Evolutionary conservation across 2,888 invertebrate genomes (phyloP).

Genomic region (Diachrysia chrysitis): DNA sequence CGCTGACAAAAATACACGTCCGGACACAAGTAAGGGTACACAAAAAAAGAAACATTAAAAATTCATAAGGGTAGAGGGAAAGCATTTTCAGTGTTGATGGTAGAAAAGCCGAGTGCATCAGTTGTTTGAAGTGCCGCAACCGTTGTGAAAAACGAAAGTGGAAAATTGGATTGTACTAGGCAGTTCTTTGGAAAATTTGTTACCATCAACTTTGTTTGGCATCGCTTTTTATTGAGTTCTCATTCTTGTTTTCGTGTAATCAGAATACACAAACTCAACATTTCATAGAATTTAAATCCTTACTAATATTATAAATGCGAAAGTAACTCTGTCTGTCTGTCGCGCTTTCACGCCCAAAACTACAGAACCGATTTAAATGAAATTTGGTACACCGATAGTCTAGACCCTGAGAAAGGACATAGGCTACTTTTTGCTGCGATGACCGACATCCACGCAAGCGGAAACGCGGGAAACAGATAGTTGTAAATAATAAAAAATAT

Average conservation of each 20-base stretch:
- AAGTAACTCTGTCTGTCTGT: too few relatives aligned
- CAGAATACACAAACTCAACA: background rate
- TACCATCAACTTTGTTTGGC: slow-evolving; percentile 46
- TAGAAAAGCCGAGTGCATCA: slow-evolving; percentile 40
- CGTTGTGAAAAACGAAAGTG: slow-evolving; percentile 50
- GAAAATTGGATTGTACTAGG: slow-evolving; percentile 36
- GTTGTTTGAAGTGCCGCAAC: slow-evolving; percentile 42
- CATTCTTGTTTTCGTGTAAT: background rate
- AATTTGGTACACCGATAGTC: too few relatives aligned
- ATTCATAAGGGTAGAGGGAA: slow-evolving; percentile 33
- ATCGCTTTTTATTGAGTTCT: background rate
- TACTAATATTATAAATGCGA: too few relatives aligned
- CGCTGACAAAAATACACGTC: slow-evolving; percentile 32
- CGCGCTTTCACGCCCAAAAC: too few relatives aligned
- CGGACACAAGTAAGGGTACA: slow-evolving; percentile 29
- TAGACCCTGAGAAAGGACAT: too few relatives aligned
- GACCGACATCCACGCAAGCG: too few relatives aligned
- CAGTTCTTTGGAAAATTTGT: slow-evolving; percentile 21
- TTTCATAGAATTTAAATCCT: too few relatives aligned
- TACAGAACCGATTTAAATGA: too few relatives aligned
- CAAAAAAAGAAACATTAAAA: slow-evolving; percentile 46
- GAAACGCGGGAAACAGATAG: too few relatives aligned
- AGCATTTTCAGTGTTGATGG: slow-evolving; percentile 34
- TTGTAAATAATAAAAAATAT: too few relatives aligned
- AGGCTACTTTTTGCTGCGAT: too few relatives aligned